Evolutionary conservation across 2,113 vertebrate species (phyloP).

Genomic region (Callipepla californica): DNA sequence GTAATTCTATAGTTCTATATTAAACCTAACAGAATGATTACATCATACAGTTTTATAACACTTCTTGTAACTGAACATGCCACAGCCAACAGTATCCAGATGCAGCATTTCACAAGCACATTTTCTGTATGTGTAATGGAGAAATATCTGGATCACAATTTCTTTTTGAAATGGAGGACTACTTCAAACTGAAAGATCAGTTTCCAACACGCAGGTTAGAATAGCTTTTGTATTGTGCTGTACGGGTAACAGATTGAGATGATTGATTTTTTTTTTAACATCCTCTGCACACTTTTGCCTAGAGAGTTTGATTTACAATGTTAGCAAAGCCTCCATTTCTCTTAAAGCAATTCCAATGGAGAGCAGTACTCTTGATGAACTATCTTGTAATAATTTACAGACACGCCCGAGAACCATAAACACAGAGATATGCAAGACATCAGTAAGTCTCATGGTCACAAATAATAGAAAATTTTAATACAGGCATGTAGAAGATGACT

Average conservation of each 20-base stretch:
- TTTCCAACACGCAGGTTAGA: not conserved
- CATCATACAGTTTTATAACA: not conserved
- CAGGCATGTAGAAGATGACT: not conserved
- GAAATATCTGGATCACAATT: not conserved
- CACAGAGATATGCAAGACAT: not conserved
- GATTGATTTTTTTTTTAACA: fast-evolving
- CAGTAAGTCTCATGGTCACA: not conserved
- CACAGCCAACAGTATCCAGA: not conserved
- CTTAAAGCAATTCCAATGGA: not conserved
- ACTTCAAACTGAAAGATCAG: not conserved
- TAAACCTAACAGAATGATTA: not conserved
- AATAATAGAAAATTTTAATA: not conserved
- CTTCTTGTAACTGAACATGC: not conserved
- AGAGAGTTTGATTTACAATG: not conserved
- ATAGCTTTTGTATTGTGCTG: not conserved
- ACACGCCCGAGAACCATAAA: not conserved
- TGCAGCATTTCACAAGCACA: not conserved
- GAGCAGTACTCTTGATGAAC: not conserved
- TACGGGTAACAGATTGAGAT: not conserved
- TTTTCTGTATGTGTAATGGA: not conserved
- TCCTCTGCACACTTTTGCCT: not conserved
- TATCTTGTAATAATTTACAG: not conserved
- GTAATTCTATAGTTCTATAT: not conserved
- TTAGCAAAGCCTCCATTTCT: not conserved
- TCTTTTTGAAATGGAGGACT: not conserved